phyloP scores from a whole-genome alignment of 2,888 invertebrate species.

The Branchipolynoe longqiensis region DNA sequence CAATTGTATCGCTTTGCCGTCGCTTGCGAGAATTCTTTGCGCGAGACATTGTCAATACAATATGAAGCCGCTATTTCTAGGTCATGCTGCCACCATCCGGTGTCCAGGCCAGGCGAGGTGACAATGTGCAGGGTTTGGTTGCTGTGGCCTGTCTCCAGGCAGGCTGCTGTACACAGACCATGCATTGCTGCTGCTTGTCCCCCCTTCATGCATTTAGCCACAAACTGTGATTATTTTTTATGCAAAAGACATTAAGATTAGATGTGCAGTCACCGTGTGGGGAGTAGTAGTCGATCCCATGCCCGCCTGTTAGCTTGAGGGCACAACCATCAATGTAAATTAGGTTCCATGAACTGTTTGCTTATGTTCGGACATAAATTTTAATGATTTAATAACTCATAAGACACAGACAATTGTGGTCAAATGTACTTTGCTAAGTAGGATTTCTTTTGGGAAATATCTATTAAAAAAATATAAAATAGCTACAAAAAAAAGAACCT shows the following conservation, averaged over 20 bases:
- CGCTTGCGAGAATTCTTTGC: too few species aligned
- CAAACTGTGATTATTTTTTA: conserved; percentile 41
- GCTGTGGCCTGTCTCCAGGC: background rate
- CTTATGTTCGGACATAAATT: background rate
- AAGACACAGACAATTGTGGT: too few species aligned
- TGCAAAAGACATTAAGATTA: conserved; percentile 17
- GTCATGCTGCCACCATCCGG: background rate
- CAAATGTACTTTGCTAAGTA: too few species aligned
- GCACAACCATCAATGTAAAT: background rate
- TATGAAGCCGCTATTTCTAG: too few species aligned
- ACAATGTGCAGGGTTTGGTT: background rate
- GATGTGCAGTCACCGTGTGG: conserved; percentile 3
- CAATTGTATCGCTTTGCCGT: too few species aligned
- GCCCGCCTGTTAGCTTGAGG: background rate
- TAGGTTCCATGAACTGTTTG: background rate
- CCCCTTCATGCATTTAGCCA: conserved; percentile 22
- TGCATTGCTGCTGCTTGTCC: background rate
- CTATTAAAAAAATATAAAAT: too few species aligned
- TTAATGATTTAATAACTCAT: background rate
- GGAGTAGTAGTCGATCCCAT: background rate
- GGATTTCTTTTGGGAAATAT: too few species aligned
- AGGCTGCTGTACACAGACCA: background rate
- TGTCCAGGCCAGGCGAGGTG: background rate
- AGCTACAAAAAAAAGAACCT: too few species aligned
- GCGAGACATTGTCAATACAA: too few species aligned